Evolutionary conservation across 92 coral and sea anemone species (phyloP).

Genomic region (Siderastrea siderea): DNA sequence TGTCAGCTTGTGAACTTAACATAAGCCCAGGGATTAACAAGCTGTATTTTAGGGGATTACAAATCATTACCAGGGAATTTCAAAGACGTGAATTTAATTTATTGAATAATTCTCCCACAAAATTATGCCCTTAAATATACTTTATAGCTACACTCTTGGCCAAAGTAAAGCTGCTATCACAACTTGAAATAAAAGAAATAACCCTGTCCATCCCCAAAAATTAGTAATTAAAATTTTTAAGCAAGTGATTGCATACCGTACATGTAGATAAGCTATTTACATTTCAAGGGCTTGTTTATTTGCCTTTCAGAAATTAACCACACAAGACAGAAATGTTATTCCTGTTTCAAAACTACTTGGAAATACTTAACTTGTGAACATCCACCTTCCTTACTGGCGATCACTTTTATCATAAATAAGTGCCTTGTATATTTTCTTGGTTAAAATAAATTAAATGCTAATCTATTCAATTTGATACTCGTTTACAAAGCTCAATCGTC

Average conservation of each 20-base stretch:
- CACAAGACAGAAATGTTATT: neutral
- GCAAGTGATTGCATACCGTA: neutral
- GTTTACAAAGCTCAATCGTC: slow-evolving; percentile 35
- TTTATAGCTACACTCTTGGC: too few relatives aligned
- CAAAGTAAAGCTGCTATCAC: too few relatives aligned
- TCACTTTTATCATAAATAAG: neutral
- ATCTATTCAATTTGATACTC: slow-evolving; percentile 4
- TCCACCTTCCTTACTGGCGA: neutral
- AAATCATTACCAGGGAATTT: too few relatives aligned
- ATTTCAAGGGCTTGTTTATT: neutral
- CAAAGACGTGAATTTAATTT: too few relatives aligned
- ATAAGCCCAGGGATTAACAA: too few relatives aligned
- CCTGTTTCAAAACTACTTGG: too few relatives aligned
- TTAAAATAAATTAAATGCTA: slow-evolving; percentile 3
- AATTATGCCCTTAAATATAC: too few relatives aligned
- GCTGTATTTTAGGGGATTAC: too few relatives aligned
- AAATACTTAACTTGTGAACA: neutral
- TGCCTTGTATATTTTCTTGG: neutral
- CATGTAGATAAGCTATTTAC: neutral
- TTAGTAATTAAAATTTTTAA: neutral
- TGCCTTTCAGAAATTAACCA: neutral
- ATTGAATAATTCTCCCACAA: too few relatives aligned
- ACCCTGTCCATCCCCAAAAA: neutral
- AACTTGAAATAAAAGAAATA: too few relatives aligned
- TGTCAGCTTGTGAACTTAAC: too few relatives aligned